phyloP scores from a whole-genome alignment of 2,797 vertebrate genomes.

The Thaleichthys pacificus region DNA sequence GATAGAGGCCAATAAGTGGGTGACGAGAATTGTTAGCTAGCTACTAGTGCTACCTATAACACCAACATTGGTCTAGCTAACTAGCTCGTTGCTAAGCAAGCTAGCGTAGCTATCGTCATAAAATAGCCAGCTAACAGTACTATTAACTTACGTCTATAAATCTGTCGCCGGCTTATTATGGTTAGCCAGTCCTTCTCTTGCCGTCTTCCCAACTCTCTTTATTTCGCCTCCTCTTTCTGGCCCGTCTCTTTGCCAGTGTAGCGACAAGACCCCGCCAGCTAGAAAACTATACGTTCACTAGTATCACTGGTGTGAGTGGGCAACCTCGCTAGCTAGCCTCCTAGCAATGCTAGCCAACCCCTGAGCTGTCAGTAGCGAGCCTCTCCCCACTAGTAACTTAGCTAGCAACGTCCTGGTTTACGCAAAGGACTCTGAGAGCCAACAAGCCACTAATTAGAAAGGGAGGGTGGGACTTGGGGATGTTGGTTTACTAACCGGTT shows the following conservation, averaged over 20 bases:
- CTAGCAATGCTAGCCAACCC: conserved; percentile 3
- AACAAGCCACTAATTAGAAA: conserved; percentile 46
- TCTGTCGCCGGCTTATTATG: conserved; percentile 62
- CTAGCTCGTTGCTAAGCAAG: neutral
- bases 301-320: conserved; percentile 13
- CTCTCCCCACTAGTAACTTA: neutral
- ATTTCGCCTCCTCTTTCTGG: conserved; percentile 63
- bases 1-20: too few species aligned
- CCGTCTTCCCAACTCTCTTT: conserved; percentile 62
- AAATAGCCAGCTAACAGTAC: neutral
- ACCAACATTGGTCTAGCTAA: too few species aligned
- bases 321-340: conserved; percentile 17
- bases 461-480: conserved; percentile 67
- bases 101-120: neutral
- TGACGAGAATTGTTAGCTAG: neutral
- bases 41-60: neutral
- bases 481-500: conserved; percentile 20
- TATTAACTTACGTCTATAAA: conserved; percentile 65
- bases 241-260: conserved; percentile 61
- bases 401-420: conserved; percentile 1
- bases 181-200: conserved; percentile 63
- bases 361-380: conserved; percentile 24
- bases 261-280: conserved; percentile 48
- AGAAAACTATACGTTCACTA: conserved; percentile 36
- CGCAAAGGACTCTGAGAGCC: conserved; percentile 31